Conservation (phyloP, 2,113 vertebrate species). For the Eudyptes chrysolophus region DNA sequence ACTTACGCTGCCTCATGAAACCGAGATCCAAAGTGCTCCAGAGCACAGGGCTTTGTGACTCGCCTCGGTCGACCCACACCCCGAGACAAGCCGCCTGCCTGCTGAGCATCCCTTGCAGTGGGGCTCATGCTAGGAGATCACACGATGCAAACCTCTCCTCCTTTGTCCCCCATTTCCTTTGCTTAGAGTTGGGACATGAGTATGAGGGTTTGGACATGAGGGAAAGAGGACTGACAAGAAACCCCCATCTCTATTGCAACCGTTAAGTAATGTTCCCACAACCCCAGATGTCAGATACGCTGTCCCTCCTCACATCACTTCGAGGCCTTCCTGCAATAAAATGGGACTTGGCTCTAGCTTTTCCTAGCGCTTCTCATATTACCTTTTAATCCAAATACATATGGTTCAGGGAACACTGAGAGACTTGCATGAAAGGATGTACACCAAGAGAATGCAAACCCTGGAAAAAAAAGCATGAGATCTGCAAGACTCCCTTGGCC, state of each 20-base stretch:
- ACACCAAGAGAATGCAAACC: constrained; percentile 25
- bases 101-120: not conserved
- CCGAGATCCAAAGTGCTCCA: not conserved
- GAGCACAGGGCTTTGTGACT: not conserved
- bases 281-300: not conserved
- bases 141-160: not conserved
- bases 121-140: not conserved
- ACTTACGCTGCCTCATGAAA: not conserved
- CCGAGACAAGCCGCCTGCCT: fast-evolving
- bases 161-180: not conserved
- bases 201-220: not conserved
- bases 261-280: not conserved
- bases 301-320: constrained; percentile 3
- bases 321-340: constrained; percentile 37
- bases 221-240: not conserved
- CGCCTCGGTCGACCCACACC: not conserved
- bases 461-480: constrained; percentile 10
- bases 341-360: constrained; percentile 43
- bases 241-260: not conserved
- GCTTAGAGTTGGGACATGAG: not conserved
- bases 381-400: constrained; percentile 57
- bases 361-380: constrained; percentile 43
- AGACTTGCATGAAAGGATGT: constrained; percentile 44
- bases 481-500: constrained; percentile 26
- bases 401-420: constrained; percentile 23